Evolutionary conservation across 2,888 invertebrate species (phyloP), one percentile per base, ranked within the genome.

Genomic region (Lagria hirta): DNA sequence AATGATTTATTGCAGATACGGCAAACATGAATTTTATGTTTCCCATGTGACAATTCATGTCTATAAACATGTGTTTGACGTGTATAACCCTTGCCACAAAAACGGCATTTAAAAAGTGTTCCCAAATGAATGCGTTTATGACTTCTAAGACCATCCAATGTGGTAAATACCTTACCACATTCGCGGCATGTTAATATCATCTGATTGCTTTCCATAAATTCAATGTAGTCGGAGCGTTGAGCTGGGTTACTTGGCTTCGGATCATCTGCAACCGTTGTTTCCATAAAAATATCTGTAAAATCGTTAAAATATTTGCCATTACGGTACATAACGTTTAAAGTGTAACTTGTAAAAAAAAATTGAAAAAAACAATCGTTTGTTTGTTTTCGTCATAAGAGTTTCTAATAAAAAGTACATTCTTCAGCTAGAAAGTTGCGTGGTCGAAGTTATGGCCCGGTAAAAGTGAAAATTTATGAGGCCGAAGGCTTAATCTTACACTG

Each of bases 1-100:
- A 70, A 44, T 0, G 69, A 69, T 54, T 71, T 72, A 51, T 65
- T 70, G 53, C 72, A 72, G 16, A 72, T 68, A 49, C 70, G 65
- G 43, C 72, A 73, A 3, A 71, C 66, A 41, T 71, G 70, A 3
- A 71, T 62, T 55, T 70, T 71, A 43, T 65, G 54, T 35, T 61
- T 62, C 14, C 61, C 64, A 42, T 71, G 71, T 0, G 65, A 58
- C 16, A 64, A 51, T 55, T 71, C 70, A 48, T 72, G 72, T 3
- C 71, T 53, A 40, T 71, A 66, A 34, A 72, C 54, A 43, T 70
- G 69, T 43, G 66, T 70, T 32, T 65, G 54, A 21, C 65, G 35
- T 0, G 69, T 69, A 48, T 71, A 72, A 35, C 63, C 65, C 49
- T 70, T 70, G 42, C 66, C 66, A 43, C 72, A 72, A 42, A 62